A percentile compares a stretch with the other conserved stretches of the same genome.
Evolutionary conservation across 2,113 vertebrate genomes (phyloP).

Genomic region (Dipodomys merriami): DNA sequence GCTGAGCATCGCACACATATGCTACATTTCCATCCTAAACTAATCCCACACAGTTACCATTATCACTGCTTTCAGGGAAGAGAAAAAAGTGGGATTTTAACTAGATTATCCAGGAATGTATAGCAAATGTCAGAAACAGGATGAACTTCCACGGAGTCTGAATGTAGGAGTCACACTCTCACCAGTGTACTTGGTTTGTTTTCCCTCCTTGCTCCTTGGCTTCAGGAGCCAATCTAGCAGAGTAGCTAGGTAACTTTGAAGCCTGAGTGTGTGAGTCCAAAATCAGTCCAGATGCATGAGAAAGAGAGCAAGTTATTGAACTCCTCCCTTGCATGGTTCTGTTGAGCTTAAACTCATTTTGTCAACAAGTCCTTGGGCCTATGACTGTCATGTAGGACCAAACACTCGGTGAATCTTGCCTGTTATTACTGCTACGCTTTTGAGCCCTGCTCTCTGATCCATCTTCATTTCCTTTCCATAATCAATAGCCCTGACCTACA

Average conservation of each 20-base stretch:
- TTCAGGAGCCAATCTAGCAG: background rate
- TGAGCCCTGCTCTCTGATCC: background rate
- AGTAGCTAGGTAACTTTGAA: background rate
- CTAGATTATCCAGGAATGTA: background rate
- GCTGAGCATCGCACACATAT: background rate
- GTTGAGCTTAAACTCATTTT: background rate
- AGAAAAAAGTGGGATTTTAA: slow-evolving; percentile 29
- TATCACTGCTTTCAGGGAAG: background rate
- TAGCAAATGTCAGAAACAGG: background rate
- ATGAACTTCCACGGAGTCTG: background rate
- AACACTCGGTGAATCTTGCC: background rate
- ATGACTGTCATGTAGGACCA: background rate
- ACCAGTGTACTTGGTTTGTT: background rate
- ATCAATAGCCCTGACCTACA: background rate
- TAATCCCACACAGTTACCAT: background rate
- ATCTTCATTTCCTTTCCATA: background rate
- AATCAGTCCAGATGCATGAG: background rate
- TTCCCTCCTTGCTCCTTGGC: background rate
- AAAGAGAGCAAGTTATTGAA: background rate
- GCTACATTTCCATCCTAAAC: background rate
- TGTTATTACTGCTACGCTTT: background rate
- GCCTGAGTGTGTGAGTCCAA: background rate
- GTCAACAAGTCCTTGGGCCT: background rate
- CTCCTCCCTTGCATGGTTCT: background rate
- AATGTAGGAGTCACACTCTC: background rate